Evolutionary conservation across 2,888 invertebrate species (phyloP).

Genomic region (Uloborus plumipes): DNA sequence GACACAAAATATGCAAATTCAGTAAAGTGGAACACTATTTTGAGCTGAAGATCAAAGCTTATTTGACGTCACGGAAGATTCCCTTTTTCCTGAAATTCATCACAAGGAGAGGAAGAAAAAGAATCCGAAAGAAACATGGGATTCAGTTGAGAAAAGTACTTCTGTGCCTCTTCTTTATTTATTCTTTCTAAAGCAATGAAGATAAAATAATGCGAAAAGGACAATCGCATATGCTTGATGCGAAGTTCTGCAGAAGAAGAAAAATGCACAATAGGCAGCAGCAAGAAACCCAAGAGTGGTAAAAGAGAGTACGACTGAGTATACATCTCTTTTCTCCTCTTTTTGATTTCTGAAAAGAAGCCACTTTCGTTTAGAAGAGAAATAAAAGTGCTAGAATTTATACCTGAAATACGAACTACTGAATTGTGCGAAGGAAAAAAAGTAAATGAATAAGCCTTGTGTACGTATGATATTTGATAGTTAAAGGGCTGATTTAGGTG

Average conservation of each 20-base stretch:
- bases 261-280: slow-evolving; percentile 20
- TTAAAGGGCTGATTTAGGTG: too few relatives aligned
- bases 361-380: too few relatives aligned
- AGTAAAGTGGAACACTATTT: neutral
- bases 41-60: slow-evolving; percentile 41
- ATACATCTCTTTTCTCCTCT: slow-evolving; percentile 16
- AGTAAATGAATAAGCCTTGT: too few relatives aligned
- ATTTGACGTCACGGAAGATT: slow-evolving; percentile 29
- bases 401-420: too few relatives aligned
- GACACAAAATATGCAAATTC: too few relatives aligned
- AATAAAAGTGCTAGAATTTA: too few relatives aligned
- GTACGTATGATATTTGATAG: too few relatives aligned
- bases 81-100: too few relatives aligned
- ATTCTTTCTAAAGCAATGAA: slow-evolving; percentile 45
- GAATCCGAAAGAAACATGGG: slow-evolving; percentile 18
- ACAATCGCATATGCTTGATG: slow-evolving; percentile 41
- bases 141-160: slow-evolving; percentile 25
- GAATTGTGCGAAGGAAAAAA: too few relatives aligned
- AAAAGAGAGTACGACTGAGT: slow-evolving; percentile 32
- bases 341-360: neutral
- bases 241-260: slow-evolving; percentile 35
- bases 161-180: slow-evolving; percentile 36
- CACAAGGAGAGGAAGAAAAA: neutral
- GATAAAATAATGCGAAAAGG: slow-evolving; percentile 41
- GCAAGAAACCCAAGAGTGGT: slow-evolving; percentile 17